Evolutionary conservation across 2,888 invertebrate species (phyloP), one percentile per base, ranked within the genome.

Genomic region (Pinctada fucata): DNA sequence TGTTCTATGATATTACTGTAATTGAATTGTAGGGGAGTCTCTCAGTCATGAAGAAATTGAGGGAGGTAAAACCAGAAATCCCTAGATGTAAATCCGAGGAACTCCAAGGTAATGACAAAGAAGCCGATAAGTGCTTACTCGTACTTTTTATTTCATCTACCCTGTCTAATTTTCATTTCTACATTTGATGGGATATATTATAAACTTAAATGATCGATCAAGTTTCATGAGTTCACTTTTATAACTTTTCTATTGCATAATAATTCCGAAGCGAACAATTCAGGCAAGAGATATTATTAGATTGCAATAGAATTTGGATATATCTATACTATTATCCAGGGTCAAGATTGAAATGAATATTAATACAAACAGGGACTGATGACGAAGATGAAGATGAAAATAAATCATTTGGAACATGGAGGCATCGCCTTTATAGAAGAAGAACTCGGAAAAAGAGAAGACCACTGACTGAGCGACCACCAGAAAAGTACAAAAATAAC

Each of bases 11-110:
- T 31, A 31, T 31, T 31, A 31, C 31, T 31, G 31, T 31, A 31
- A 68, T n/a, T 68, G 45, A 4, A 13, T 79, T 83, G 2, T 82
- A 90, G 90, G 90, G 90, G 31, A 90, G 90, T 82, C 79, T 90
- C 66, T 89, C 89, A 2, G 90, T 91, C 13, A 75, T 90, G 73
- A 91, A 90, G 82, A 89, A 88, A 76, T 81, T 90, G 65, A 84
- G 81, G 51, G 81, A 83, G 52, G 87, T 86, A 1, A 79, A 83
- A 52, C 85, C 88, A 2, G 77, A 85, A 65, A 76, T 65, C 3
- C 31, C 16, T 0, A 31, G 47, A 68, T n/a, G 63, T 49, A 70
- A 75, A 31, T 50, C 51, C n/a, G 13, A 45, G 49, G 1, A 51
- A 6, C 10, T 4, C 10, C 66, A 66, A 66, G 66, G 66, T 66